Evolutionary conservation across 2,113 vertebrate genomes (phyloP), one percentile per base, ranked within the genome.

Genomic region (Indicator indicator): DNA sequence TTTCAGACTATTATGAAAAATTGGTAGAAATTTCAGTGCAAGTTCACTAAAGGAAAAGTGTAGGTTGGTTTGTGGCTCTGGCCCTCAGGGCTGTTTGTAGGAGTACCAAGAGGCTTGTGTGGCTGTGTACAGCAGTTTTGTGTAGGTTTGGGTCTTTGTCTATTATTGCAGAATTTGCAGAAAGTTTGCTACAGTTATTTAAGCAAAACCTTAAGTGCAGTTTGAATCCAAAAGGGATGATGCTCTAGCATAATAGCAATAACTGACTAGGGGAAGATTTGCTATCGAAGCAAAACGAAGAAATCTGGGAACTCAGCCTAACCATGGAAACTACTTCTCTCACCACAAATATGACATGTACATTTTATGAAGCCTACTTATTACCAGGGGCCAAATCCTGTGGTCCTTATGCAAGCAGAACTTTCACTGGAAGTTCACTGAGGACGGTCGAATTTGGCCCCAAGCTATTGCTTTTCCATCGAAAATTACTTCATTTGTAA

Each of bases 301-400:
- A 91, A 97, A 97, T 97, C 97, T 96, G 97, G 97, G 96, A 97
- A 95, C 48, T 48, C 71, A 91, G 96, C 97, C 91, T 97, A 97
- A 95, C 97, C 88, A 60, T 97, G 97, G 97, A 98, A 98, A 98
- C 96, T 96, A 95, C 93, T 95, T 94, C 92, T 97, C 68, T 96
- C 73, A 97, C 98, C 98, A 72, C 98, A 97, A 97, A 90, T 97
- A 98, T 94, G 97, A 95, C 96, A 97, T 95, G 95, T 96, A 95
- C 77, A 86, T 82, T 96, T 96, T 79, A 93, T 91, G 91, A 93
- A 95, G 94, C 88, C 84, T 95, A 54, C 69, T 90, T 96, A 97
- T 96, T 95, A 95, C 67, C 92, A 91, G 63, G 86, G 92, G 76
- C 91, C 90, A 81, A 88, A 94, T 94, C 59, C 94, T 95, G 95